Percentiles rank a stretch among this genome's conserved stretches.
phyloP scores from a whole-genome alignment of 2,113 vertebrate genomes.

The Grus americana region DNA sequence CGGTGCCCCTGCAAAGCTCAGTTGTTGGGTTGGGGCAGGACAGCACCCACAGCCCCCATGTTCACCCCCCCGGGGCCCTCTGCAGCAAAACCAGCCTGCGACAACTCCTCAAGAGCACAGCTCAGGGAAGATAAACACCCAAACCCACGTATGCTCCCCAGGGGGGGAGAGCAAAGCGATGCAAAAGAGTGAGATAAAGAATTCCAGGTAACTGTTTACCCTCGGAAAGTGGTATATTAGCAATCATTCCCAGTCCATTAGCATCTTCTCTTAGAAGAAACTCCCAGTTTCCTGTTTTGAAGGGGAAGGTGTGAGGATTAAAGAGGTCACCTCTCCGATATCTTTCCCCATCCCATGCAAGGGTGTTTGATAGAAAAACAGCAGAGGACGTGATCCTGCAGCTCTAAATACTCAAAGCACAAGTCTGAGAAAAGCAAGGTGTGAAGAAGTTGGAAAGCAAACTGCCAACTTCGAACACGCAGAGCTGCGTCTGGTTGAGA shows the following conservation, averaged over 20 bases:
- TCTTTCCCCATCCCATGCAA: not conserved
- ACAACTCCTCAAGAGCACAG: not conserved
- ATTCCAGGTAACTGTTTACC: not conserved
- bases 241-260: not conserved
- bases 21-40: not conserved
- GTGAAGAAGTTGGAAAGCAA: not conserved
- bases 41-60: not conserved
- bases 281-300: not conserved
- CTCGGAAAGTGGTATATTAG: not conserved
- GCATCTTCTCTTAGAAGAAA: not conserved
- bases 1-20: rapidly evolving
- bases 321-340: not conserved
- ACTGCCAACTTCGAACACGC: not conserved
- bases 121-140: not conserved
- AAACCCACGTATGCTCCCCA: not conserved
- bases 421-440: not conserved
- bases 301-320: not conserved
- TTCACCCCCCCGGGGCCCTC: rapidly evolving
- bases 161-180: not conserved
- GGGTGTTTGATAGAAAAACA: not conserved
- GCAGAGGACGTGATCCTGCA: not conserved
- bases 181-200: not conserved
- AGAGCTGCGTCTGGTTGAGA: not conserved
- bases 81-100: not conserved
- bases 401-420: not conserved